Percentiles rank a stretch among this genome's conserved stretches.
These are phyloP conservation scores for Cydia splendana DNA, from an alignment of 1,140 invertebrate genomes.

Conservation along the genomic window DNA sequence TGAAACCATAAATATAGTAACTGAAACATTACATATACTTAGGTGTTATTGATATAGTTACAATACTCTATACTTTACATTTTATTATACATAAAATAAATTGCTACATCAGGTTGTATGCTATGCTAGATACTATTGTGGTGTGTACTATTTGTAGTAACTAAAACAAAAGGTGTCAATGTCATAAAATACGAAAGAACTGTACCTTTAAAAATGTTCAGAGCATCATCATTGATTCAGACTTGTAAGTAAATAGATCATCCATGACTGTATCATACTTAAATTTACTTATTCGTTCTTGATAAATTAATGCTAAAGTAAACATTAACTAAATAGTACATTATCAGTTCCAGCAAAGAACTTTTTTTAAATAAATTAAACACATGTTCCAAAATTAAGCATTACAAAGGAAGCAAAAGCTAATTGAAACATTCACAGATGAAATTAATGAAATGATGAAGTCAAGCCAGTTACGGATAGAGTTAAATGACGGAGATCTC, in stretches of 20 bases:
- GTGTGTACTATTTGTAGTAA: background rate
- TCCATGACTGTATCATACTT: background rate
- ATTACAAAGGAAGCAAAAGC: background rate
- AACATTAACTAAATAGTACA: background rate
- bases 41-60: background rate
- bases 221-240: background rate
- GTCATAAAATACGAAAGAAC: background rate
- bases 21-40: background rate
- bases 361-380: background rate
- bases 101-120: background rate
- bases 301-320: background rate
- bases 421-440: too few relatives aligned
- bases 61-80: background rate
- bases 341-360: background rate
- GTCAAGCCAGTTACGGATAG: constrained; percentile 56
- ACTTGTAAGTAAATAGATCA: background rate
- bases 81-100: background rate
- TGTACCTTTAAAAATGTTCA: constrained; percentile 12
- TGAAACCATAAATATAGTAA: constrained; percentile 50
- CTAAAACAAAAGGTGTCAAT: background rate
- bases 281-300: constrained; percentile 11
- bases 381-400: background rate
- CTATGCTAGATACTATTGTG: background rate
- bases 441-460: constrained; percentile 35
- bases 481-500: constrained; percentile 62